Evolutionary conservation across 2,797 vertebrate species (phyloP), one percentile per base, ranked within the genome.

Genomic region (Philypnodon macrostomus): DNA sequence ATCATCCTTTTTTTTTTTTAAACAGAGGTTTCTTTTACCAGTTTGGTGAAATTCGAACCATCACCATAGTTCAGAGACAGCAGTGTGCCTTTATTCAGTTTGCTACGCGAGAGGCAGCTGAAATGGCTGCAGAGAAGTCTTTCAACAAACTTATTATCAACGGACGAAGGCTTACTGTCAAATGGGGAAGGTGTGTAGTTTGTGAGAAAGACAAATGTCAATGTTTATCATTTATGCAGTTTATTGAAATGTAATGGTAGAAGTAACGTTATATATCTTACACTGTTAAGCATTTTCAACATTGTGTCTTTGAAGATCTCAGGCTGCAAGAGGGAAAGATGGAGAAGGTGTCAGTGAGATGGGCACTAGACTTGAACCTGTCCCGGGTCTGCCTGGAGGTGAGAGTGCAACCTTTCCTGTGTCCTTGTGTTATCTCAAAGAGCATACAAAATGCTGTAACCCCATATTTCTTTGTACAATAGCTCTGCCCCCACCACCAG

Each of bases 41-140:
- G 84, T 99, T 98, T 70, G 97, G 96, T 14, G 97, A 99, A 87
- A 98, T 98, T 38, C 91, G 94, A 26, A 97, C 95, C 0, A 94
- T 96, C 59, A 98, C 97, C 0, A 94, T 98, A 0, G 96, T 98
- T 18, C 96, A 98, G 79, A 88, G 96, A 66, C 97, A 99, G 58
- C 97, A 98, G 35, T 98, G 97, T 47, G 96, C 97, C 8, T 99
- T 99, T 73, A 96, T 99, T 75, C 97, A 99, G 88, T 99, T 98
- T 53, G 95, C 97, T 52, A 95, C 94, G 0, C 87, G 97, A 2
- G 94, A 94, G 54, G 80, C 96, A 2, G 94, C 97, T 0, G 96
- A 99, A 63, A 91, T 88, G 42, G 97, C 97, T 2, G 96, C 96
- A 0, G 96, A 98, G 86, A 99, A 99, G 74, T 98, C 96, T 47